Conservation (phyloP, 2,888 invertebrate species). For the Crossocerus cetratus region DNA sequence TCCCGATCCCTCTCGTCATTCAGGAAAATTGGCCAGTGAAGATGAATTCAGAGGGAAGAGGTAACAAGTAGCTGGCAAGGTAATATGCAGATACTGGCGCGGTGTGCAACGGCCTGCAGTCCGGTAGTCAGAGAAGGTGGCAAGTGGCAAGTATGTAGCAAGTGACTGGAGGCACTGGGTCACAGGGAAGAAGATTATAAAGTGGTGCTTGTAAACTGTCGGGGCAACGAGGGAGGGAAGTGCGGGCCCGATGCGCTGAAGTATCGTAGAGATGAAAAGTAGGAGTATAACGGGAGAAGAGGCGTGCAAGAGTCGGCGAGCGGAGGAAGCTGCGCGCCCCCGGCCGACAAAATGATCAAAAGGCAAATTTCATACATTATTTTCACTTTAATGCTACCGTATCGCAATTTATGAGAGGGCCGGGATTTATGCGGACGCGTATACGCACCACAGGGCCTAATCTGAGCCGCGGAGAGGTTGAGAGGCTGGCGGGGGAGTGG, state of each 20-base stretch:
- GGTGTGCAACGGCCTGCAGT: no score
- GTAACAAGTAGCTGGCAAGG: no score
- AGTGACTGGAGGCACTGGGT: no score
- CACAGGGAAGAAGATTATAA: no score
- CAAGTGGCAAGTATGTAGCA: not conserved
- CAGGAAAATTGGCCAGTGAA: no score
- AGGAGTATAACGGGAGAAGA: conserved; percentile 27
- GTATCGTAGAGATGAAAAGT: conserved; percentile 22
- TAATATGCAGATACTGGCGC: no score
- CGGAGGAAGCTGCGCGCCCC: conserved; percentile 70
- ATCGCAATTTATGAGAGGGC: conserved; percentile 75
- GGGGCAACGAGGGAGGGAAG: conserved; percentile 13
- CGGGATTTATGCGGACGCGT: conserved; percentile 72
- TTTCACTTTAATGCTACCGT: conserved; percentile 76
- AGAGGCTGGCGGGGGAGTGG: no score
- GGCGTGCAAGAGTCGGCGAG: conserved; percentile 24
- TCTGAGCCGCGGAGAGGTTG: conserved; percentile 31
- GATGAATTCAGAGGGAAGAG: not conserved
- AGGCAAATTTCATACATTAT: conserved; percentile 76
- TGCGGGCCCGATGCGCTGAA: conserved; percentile 11
- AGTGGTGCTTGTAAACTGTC: not conserved
- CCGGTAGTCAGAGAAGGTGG: not conserved
- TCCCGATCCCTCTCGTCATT: no score
- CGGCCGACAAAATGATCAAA: conserved; percentile 76
- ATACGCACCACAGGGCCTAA: conserved; percentile 65